phyloP scores from a whole-genome alignment of 37 sponge, comb jelly and placozoan species.

The Halisarca cf. caerulea region DNA sequence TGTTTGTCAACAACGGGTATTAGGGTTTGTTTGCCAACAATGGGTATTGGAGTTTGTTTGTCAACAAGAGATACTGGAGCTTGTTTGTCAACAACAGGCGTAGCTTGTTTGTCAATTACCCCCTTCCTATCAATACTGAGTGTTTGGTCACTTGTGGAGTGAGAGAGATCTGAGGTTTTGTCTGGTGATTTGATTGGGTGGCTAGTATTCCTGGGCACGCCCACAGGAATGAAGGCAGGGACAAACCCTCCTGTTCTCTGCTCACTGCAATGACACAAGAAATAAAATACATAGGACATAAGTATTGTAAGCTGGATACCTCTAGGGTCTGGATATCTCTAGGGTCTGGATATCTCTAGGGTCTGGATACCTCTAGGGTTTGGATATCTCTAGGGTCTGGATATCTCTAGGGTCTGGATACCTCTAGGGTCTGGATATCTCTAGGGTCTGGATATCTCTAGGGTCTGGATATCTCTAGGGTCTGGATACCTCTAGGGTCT shows the following conservation, averaged over 20 bases:
- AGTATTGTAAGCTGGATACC: not conserved
- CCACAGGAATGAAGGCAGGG: slow-evolving; percentile 19
- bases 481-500: too few relatives aligned
- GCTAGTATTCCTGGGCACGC: not conserved
- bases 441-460: too few relatives aligned
- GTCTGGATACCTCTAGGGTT: not conserved
- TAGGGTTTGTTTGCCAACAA: too few relatives aligned
- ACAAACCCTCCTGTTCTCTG: slow-evolving; percentile 6
- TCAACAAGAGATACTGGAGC: too few relatives aligned
- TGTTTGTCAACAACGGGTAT: too few relatives aligned
- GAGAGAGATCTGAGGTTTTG: not conserved
- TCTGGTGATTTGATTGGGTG: too few relatives aligned
- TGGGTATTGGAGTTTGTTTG: too few relatives aligned
- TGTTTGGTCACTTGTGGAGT: not conserved
- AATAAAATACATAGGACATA: too few relatives aligned
- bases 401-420: not conserved
- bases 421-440: not conserved
- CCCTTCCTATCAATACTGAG: too few relatives aligned
- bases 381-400: not conserved
- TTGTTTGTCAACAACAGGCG: not conserved
- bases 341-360: not conserved
- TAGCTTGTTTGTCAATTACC: not conserved
- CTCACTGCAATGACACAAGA: not conserved
- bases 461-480: too few relatives aligned
- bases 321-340: not conserved